phyloP scores from a whole-genome alignment of 2,888 invertebrate species.

The Dicyrtomina minuta region DNA sequence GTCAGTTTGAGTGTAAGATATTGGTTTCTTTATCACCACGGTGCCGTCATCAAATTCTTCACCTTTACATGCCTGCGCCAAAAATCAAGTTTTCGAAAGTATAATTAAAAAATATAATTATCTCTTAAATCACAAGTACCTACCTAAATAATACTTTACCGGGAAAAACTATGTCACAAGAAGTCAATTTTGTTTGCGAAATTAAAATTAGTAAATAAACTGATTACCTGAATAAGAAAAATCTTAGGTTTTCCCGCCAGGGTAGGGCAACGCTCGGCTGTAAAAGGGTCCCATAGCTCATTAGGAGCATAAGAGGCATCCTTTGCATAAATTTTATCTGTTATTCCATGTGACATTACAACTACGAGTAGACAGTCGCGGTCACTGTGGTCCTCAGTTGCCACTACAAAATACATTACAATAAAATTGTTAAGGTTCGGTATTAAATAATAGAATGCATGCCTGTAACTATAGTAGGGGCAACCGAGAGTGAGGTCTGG shows the following conservation, averaged over 20 bases:
- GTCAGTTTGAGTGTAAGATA: slow-evolving; percentile 67
- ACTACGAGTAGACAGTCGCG: slow-evolving; percentile 81
- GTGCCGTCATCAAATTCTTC: slow-evolving; percentile 79
- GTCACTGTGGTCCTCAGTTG: slow-evolving; percentile 74
- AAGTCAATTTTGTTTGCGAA: too few relatives aligned
- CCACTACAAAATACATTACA: slow-evolving; percentile 59
- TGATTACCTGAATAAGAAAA: slow-evolving; percentile 63
- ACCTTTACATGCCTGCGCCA: slow-evolving; percentile 80
- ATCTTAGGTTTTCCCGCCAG: slow-evolving; percentile 52
- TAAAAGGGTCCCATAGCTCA: slow-evolving; percentile 72
- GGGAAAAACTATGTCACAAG: too few relatives aligned
- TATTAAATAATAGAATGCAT: background rate
- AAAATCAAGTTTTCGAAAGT: background rate
- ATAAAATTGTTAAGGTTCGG: background rate
- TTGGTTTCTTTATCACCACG: slow-evolving; percentile 59
- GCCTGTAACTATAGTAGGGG: too few relatives aligned
- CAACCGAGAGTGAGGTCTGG: too few relatives aligned
- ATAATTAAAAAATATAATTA: slow-evolving; percentile 54
- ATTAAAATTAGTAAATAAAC: slow-evolving; percentile 59
- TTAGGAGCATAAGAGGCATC: slow-evolving; percentile 49
- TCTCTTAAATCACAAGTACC: slow-evolving; percentile 58
- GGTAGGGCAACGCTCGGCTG: slow-evolving; percentile 62
- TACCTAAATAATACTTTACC: too few relatives aligned
- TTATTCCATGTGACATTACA: slow-evolving; percentile 85
- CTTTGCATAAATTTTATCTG: slow-evolving; percentile 45